Evolutionary conservation across 2,888 invertebrate genomes (phyloP).

Genomic region (Panzeria rudis): DNA sequence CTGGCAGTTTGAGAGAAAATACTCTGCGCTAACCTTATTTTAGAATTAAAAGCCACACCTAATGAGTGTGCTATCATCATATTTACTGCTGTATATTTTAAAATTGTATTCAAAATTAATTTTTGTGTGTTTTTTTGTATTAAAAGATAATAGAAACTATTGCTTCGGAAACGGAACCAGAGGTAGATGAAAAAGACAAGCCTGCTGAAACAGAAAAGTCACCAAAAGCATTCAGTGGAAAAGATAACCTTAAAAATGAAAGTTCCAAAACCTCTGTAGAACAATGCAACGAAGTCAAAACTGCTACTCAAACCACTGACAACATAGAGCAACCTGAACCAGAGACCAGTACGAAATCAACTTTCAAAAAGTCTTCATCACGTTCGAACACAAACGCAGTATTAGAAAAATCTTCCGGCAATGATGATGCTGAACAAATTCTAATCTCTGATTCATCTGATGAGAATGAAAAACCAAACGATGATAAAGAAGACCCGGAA

Average conservation of each 20-base stretch:
- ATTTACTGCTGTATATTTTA: not conserved
- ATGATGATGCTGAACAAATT: constrained; percentile 10
- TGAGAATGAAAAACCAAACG: constrained; percentile 11
- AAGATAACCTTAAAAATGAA: constrained; percentile 8
- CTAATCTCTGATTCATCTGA: constrained; percentile 43
- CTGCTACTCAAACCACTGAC: not conserved
- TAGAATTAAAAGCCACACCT: too few relatives aligned
- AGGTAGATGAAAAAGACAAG: constrained; percentile 20
- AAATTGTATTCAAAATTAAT: not conserved
- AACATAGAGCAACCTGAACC: not conserved
- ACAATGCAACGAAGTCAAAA: not conserved
- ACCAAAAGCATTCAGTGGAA: not conserved
- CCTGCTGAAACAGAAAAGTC: constrained; percentile 9
- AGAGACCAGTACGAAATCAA: not conserved
- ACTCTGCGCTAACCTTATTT: too few relatives aligned
- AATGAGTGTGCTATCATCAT: too few relatives aligned
- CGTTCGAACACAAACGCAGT: not conserved
- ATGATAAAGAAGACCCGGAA: constrained; percentile 18
- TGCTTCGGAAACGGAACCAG: constrained; percentile 51
- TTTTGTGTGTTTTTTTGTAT: constrained; percentile 13
- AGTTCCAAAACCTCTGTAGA: not conserved
- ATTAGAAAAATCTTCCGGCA: not conserved
- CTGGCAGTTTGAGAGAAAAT: too few relatives aligned
- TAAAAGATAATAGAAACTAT: constrained; percentile 43
- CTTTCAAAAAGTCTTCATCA: not conserved